A percentile compares a stretch with the other conserved stretches of the same genome.
Evolutionary conservation across 2,113 vertebrate species (phyloP).

Genomic region (Chunga burmeisteri): DNA sequence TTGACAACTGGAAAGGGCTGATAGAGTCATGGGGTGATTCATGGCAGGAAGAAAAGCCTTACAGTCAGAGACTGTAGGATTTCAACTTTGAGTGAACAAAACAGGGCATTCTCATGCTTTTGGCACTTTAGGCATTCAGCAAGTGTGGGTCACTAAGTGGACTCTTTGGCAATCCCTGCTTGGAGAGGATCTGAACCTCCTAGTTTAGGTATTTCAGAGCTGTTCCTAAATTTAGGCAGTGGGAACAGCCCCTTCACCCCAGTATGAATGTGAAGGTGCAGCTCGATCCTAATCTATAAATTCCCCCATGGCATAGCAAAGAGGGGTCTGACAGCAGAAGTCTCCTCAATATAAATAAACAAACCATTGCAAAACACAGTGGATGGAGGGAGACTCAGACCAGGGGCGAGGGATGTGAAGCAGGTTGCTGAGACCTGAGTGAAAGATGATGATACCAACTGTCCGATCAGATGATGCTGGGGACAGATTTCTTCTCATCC

Average conservation of each 20-base stretch:
- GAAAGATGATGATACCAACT: neutral
- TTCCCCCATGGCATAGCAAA: neutral
- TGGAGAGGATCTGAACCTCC: neutral
- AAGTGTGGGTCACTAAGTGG: neutral
- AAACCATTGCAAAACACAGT: neutral
- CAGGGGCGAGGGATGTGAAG: neutral
- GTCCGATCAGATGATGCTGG: neutral
- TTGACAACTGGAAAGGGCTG: neutral
- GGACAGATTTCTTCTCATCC: neutral
- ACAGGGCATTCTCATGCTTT: neutral
- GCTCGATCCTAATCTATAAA: neutral
- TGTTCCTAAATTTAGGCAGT: neutral
- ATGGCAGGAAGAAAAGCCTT: neutral
- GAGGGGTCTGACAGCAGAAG: neutral
- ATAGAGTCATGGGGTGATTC: neutral
- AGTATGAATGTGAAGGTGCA: neutral
- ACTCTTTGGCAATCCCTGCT: too few relatives aligned
- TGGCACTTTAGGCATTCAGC: neutral
- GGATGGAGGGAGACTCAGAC: neutral
- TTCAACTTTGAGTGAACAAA: neutral
- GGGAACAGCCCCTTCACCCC: neutral
- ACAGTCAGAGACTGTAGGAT: neutral
- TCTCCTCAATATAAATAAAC: neutral
- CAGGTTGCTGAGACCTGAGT: neutral
- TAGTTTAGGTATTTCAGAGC: neutral